Base-by-base conservation (phyloP, 2,888 invertebrate species). In the Apocheima hispidaria region DNA sequence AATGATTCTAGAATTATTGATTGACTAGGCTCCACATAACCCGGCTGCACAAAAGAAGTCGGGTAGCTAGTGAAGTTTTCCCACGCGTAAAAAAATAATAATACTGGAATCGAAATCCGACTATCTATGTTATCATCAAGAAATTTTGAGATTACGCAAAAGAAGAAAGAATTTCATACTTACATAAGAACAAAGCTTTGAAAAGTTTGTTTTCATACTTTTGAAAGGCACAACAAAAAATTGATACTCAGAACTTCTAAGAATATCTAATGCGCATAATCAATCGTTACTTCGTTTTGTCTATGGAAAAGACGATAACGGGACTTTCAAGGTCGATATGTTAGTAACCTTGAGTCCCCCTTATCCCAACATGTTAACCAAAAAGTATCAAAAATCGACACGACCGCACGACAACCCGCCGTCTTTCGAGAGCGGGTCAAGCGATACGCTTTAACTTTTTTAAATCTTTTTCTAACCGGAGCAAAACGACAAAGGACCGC, bases 351-450 rank as follows among this genome's bases (percentile, higher is more conserved):
- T 69, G 69, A 63, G 60, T 51, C 50, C 52, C 44, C 41, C 55
- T 52, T 44, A 49, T 51, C 54, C 48, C 63, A 2, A 14, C 35
- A 53, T 35, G 44, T n/a, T 41, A 30, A 30, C 54, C 53, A 71
- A 75, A 73, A 78, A 77, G 70, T 73, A 73, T 70, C 60, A 73
- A 71, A 72, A 74, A 70, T 65, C 71, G 65, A 66, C 69, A 55
- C 59, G 50, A 36, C 57, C 60, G 64, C 64, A 65, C 66, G 72
- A 74, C 73, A 77, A 73, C 70, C 63, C 69, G 70, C 54, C 66
- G 69, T 61, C 69, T 70, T 70, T 71, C 73, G 69, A 78, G 81
- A 66, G 79, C 82, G 81, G 84, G 82, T 85, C 83, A 79, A 75
- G 63, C 69, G 74, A 67, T 73, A 77, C 74, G 79, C 75, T 73